Conservation (phyloP, 2,888 invertebrate species). For the Stegophylla sp. region DNA sequence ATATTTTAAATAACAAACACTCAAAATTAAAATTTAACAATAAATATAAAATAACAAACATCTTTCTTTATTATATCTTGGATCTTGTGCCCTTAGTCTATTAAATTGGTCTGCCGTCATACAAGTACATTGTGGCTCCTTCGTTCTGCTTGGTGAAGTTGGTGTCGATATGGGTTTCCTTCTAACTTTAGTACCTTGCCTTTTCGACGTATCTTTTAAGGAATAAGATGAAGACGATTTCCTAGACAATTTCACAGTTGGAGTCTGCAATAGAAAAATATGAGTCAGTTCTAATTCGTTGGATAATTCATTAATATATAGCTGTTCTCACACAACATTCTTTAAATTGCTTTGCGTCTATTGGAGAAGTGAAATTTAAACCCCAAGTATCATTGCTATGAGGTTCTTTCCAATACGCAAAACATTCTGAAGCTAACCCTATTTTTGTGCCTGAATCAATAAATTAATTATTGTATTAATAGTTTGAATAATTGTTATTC, state of each 20-base stretch:
- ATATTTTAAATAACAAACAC: neutral
- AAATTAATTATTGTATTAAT: neutral
- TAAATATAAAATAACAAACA: constrained; percentile 37
- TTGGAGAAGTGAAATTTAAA: constrained; percentile 94
- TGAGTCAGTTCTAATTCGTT: neutral
- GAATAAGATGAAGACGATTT: constrained; percentile 97
- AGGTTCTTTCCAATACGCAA: constrained; percentile 98
- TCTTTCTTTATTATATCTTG: constrained; percentile 70
- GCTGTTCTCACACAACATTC: constrained; percentile 89
- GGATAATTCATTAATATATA: neutral
- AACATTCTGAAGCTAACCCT: constrained; percentile 97
- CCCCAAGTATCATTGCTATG: constrained; percentile 98
- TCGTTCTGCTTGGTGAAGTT: constrained; percentile 85
- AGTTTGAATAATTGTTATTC: too few relatives aligned
- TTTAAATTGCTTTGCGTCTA: constrained; percentile 95
- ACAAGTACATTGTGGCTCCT: constrained; percentile 92
- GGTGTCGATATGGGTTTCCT: constrained; percentile 92
- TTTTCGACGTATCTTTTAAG: constrained; percentile 85
- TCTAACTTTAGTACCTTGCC: constrained; percentile 84
- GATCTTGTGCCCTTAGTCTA: constrained; percentile 82
- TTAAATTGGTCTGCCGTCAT: constrained; percentile 93
- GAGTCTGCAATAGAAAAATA: constrained; percentile 72
- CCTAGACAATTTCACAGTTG: constrained; percentile 96
- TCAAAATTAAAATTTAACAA: neutral
- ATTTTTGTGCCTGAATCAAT: constrained; percentile 83